Conservation (phyloP, 2,113 vertebrate genomes). For the Jacana jacana region DNA sequence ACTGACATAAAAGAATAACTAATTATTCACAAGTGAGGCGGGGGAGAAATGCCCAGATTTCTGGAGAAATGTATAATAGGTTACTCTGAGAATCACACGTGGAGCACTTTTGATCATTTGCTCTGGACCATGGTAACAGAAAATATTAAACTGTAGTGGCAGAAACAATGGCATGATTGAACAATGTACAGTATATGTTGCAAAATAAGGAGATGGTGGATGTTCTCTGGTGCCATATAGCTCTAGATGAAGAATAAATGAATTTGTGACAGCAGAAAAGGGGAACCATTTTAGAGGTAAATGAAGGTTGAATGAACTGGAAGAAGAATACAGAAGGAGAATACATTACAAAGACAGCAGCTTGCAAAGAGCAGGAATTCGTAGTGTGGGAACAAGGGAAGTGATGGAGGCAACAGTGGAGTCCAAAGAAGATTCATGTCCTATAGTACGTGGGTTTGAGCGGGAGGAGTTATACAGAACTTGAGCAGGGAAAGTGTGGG, state of each 20-base stretch:
- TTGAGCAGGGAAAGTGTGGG: not conserved
- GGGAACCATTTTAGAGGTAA: not conserved
- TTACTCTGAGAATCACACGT: not conserved
- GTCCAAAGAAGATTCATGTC: not conserved
- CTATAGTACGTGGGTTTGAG: not conserved
- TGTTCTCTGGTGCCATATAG: not conserved
- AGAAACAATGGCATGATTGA: constrained; percentile 1
- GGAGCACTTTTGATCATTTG: not conserved
- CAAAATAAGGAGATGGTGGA: not conserved
- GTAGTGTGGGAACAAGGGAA: not conserved
- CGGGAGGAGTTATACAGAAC: not conserved
- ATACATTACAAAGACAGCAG: not conserved
- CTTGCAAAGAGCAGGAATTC: not conserved
- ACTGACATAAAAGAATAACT: not conserved
- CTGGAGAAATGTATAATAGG: not conserved
- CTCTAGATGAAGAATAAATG: not conserved
- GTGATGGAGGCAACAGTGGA: not conserved
- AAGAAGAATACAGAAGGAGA: not conserved
- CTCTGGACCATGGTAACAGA: not conserved
- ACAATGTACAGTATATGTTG: not conserved
- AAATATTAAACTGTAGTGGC: not conserved
- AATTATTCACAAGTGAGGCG: not conserved
- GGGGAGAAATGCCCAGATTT: not conserved
- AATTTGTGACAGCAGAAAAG: not conserved
- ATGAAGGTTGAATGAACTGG: not conserved